A percentile compares a stretch with the other conserved stretches of the same genome.
phyloP scores from a whole-genome alignment of 1,140 invertebrate genomes.

The Chironomus striatipennis region DNA sequence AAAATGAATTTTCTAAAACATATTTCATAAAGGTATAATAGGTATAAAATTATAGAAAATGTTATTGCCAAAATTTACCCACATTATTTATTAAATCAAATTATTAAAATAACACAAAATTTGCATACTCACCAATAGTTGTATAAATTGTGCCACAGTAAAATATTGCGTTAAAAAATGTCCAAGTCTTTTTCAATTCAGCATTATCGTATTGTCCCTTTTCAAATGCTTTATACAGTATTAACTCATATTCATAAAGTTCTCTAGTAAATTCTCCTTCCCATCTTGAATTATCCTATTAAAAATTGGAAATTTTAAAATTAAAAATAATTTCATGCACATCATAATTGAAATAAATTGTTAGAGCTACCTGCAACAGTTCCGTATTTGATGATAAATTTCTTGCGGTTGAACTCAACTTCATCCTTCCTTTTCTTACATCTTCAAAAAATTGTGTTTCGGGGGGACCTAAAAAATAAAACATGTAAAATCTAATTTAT shows the following conservation, averaged over 20 bases:
- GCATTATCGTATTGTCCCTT: slow-evolving; percentile 26
- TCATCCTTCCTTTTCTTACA: not conserved
- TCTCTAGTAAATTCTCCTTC: not conserved
- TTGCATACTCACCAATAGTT: slow-evolving; percentile 68
- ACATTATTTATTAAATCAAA: slow-evolving; percentile 25
- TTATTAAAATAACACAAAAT: not conserved
- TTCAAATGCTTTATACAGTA: not conserved
- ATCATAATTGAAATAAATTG: not conserved
- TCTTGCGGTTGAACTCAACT: not conserved
- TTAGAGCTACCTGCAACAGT: not conserved
- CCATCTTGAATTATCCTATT: not conserved
- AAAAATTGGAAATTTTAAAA: not conserved
- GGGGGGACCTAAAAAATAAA: not conserved
- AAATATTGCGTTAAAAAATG: slow-evolving; percentile 84
- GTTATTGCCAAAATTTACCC: slow-evolving; percentile 24
- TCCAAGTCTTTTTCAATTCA: slow-evolving; percentile 56
- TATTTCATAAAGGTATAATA: no score
- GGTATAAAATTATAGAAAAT: no score
- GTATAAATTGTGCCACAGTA: slow-evolving; percentile 90
- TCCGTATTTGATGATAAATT: not conserved
- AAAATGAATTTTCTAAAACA: no score
- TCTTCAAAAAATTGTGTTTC: not conserved
- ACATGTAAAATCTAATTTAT: no score
- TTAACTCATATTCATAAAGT: not conserved
- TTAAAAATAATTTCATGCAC: not conserved